phyloP scores from a whole-genome alignment of 2,113 vertebrate species.

The Leptosomus discolor region DNA sequence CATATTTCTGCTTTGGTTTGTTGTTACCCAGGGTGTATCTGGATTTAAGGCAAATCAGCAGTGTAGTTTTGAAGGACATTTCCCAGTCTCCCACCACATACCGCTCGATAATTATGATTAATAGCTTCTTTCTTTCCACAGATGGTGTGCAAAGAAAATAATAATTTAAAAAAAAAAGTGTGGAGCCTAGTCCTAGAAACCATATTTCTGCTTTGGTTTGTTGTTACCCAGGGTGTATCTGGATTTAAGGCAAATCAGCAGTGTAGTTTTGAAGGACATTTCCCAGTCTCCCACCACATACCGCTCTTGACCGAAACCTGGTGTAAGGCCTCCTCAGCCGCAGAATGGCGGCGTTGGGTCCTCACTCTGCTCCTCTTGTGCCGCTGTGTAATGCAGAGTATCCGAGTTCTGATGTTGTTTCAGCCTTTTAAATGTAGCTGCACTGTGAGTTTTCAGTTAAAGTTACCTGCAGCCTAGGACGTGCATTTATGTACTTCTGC shows the following conservation, averaged over 20 bases:
- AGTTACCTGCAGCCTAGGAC: background rate
- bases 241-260: background rate
- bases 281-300: background rate
- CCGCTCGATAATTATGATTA: background rate
- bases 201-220: background rate
- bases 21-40: background rate
- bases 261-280: background rate
- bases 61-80: background rate
- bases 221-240: background rate
- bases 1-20: background rate
- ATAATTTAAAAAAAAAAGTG: background rate
- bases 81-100: background rate
- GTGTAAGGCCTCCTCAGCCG: background rate
- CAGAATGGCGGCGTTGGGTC: accelerated
- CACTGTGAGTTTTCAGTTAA: background rate
- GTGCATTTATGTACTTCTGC: background rate
- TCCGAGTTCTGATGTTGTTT: background rate
- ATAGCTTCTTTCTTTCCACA: background rate
- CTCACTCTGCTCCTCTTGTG: background rate
- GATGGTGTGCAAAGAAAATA: background rate
- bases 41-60: background rate
- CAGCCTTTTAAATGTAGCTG: background rate
- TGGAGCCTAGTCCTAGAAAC: background rate
- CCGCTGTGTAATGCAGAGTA: accelerated
- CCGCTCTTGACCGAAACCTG: accelerated